These are phyloP conservation scores for Spheniscus humboldti DNA, from an alignment of 2,797 vertebrate species.

Conservation along the genomic window DNA sequence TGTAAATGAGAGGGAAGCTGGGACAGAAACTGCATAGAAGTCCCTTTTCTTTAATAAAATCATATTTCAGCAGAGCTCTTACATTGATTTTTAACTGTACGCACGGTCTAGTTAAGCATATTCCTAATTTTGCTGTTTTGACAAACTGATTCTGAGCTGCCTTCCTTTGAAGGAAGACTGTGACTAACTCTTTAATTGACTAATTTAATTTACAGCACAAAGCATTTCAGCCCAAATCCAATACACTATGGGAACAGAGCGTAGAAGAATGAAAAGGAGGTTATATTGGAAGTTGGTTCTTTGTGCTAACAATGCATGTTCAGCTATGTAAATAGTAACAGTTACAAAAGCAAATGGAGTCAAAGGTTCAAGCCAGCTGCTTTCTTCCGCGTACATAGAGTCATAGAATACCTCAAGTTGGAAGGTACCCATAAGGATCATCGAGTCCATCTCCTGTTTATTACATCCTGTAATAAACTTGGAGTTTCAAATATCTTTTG, in stretches of 20 bases:
- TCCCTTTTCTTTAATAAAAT: background rate
- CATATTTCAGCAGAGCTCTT: background rate
- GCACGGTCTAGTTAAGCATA: background rate
- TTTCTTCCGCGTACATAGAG: background rate
- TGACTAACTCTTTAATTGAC: background rate
- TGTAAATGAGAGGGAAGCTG: background rate
- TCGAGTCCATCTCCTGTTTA: background rate
- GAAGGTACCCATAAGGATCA: background rate
- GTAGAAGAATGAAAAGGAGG: background rate
- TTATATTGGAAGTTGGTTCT: background rate
- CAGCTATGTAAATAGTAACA: background rate
- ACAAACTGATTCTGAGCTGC: background rate
- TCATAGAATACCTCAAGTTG: background rate
- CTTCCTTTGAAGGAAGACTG: background rate
- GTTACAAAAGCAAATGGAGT: background rate
- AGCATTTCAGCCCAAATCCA: background rate
- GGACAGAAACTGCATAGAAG: background rate
- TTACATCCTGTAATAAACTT: background rate
- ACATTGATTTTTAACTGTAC: background rate
- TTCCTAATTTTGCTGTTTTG: background rate
- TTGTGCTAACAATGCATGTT: background rate
- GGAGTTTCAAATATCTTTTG: background rate
- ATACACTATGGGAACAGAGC: background rate
- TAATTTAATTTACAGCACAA: background rate
- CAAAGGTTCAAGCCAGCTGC: background rate